phyloP scores from a whole-genome alignment of 2,797 vertebrate species.

The Glossophaga mutica region DNA sequence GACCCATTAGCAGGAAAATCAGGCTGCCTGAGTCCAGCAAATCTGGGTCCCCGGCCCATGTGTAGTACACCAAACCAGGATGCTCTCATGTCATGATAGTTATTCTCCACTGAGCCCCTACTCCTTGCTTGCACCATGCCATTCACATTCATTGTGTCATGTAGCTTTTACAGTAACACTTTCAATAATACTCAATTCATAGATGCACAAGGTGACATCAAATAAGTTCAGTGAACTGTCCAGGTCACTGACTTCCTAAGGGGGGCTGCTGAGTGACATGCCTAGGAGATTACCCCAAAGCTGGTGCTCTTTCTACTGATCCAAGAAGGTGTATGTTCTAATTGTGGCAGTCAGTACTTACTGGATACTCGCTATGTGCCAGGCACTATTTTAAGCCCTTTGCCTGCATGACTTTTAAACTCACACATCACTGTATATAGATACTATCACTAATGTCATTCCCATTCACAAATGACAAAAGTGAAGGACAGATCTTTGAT shows the following conservation, averaged over 20 bases:
- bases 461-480: background rate
- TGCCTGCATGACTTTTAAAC: background rate
- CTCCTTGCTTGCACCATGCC: background rate
- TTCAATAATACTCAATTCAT: background rate
- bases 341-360: background rate
- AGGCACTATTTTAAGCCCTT: background rate
- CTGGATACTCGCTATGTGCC: background rate
- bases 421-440: background rate
- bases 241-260: background rate
- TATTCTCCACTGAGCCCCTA: background rate
- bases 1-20: background rate
- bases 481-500: background rate
- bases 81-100: background rate
- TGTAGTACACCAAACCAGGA: background rate
- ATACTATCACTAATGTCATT: background rate
- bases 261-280: background rate
- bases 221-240: background rate
- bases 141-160: background rate
- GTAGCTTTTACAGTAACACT: background rate
- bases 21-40: background rate
- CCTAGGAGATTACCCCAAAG: background rate
- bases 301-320: background rate
- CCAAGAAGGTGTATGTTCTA: background rate
- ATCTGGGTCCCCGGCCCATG: background rate
- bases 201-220: background rate